Percentiles rank a stretch among this genome's conserved stretches.
Evolutionary conservation across 2,113 vertebrate genomes (phyloP).

Genomic region (Anoura caudifer): DNA sequence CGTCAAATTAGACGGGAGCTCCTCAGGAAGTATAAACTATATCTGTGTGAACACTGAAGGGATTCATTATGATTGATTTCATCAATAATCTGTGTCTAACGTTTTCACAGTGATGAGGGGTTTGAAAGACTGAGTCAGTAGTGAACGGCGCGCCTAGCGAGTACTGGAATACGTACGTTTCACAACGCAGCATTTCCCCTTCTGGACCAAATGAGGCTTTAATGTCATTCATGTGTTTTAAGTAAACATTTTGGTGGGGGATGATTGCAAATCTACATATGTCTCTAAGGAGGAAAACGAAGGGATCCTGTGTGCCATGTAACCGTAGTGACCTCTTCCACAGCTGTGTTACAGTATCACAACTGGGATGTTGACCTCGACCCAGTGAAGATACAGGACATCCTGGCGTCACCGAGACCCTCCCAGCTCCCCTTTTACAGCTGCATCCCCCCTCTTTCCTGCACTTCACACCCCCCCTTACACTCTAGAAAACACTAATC

Average conservation of each 20-base stretch:
- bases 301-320: not conserved
- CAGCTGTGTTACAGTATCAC: not conserved
- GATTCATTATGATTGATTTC: constrained; percentile 84
- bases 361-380: not conserved
- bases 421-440: not conserved
- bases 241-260: not conserved
- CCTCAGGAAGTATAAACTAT: constrained; percentile 75
- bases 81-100: constrained; percentile 81
- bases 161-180: constrained; percentile 34
- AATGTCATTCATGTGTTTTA: not conserved
- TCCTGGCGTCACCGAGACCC: not conserved
- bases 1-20: constrained; percentile 77
- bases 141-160: constrained; percentile 69
- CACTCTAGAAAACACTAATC: not conserved
- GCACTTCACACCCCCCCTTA: not conserved
- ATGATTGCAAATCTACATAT: not conserved
- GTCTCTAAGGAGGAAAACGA: not conserved
- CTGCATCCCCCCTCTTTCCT: not conserved
- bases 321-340: not conserved
- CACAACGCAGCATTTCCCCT: not conserved
- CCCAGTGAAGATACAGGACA: not conserved
- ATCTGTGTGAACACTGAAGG: constrained; percentile 67
- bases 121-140: constrained; percentile 74
- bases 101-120: constrained; percentile 76
- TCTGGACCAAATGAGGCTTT: constrained; percentile 18